These are phyloP conservation scores for Glomeris maerens DNA, from an alignment of 1,140 invertebrate species.

Conservation along the genomic window DNA sequence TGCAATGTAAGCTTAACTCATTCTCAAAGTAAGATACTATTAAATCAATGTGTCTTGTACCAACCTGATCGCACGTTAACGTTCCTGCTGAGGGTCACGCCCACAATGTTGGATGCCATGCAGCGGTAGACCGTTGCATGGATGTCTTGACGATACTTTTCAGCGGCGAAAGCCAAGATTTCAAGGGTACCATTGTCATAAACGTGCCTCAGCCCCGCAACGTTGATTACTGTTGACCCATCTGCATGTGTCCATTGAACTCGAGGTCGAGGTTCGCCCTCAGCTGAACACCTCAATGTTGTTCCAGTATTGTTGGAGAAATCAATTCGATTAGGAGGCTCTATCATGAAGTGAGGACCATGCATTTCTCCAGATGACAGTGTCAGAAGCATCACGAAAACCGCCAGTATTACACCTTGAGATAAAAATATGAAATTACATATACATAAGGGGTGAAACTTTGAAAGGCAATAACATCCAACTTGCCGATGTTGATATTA, in stretches of 20 bases:
- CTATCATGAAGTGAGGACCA: constrained; percentile 51
- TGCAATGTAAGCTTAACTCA: too few relatives aligned
- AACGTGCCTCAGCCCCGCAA: constrained; percentile 71
- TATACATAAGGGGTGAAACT: too few relatives aligned
- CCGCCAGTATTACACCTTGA: too few relatives aligned
- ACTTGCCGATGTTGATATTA: too few relatives aligned
- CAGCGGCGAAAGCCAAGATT: constrained; percentile 29
- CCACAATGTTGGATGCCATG: constrained; percentile 58
- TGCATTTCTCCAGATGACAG: too few relatives aligned
- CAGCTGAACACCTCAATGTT: constrained; percentile 77
- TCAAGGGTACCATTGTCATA: constrained; percentile 32
- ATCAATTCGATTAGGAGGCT: constrained; percentile 77
- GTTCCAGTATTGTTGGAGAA: constrained; percentile 89
- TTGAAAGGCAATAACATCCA: too few relatives aligned
- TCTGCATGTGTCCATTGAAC: constrained; percentile 82
- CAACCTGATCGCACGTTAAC: constrained; percentile 71
- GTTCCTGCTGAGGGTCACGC: constrained; percentile 58
- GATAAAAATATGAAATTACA: too few relatives aligned
- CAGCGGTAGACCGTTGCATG: constrained; percentile 39
- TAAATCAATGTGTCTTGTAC: too few relatives aligned
- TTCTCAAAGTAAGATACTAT: too few relatives aligned
- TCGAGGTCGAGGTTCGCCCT: constrained; percentile 74
- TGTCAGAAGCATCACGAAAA: too few relatives aligned
- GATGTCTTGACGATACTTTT: constrained; percentile 26
- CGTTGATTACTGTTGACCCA: constrained; percentile 73